Conservation (phyloP, 2,113 vertebrate species). For the Chloropsis hardwickii region DNA sequence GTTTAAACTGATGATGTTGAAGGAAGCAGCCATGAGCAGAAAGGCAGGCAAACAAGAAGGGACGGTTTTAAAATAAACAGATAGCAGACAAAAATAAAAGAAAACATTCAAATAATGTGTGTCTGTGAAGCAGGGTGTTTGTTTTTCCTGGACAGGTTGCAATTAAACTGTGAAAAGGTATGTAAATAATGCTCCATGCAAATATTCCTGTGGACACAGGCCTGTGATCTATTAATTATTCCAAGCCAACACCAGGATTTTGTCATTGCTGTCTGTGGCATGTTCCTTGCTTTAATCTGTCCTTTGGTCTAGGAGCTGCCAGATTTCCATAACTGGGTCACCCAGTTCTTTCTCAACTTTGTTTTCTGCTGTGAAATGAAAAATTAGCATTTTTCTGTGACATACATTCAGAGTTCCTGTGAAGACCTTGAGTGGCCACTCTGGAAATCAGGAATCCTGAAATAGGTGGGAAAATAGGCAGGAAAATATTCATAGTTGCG, state of each 20-base stretch:
- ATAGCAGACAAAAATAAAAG: neutral
- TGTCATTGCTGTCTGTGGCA: conserved; percentile 9
- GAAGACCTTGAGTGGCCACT: neutral
- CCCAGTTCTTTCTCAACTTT: conserved; percentile 17
- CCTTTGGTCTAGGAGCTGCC: conserved; percentile 35
- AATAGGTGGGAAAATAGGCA: neutral
- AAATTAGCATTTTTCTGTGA: conserved; percentile 28
- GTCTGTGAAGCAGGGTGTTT: neutral
- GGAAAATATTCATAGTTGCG: neutral
- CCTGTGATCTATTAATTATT: neutral
- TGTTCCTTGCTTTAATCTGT: conserved; percentile 34
- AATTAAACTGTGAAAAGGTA: neutral
- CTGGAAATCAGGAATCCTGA: neutral
- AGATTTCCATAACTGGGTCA: conserved; percentile 52
- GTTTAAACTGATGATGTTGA: neutral
- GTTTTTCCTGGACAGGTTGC: neutral
- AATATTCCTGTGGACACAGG: neutral
- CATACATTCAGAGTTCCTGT: neutral
- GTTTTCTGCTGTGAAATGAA: conserved; percentile 17
- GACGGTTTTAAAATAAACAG: neutral
- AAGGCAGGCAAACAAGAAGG: neutral
- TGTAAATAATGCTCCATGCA: conserved; percentile 15
- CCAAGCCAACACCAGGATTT: neutral
- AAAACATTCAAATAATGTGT: neutral
- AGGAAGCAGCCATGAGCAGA: neutral